Evolutionary conservation across 2,888 invertebrate species (phyloP).

Genomic region (Lasioglossum malachurum): DNA sequence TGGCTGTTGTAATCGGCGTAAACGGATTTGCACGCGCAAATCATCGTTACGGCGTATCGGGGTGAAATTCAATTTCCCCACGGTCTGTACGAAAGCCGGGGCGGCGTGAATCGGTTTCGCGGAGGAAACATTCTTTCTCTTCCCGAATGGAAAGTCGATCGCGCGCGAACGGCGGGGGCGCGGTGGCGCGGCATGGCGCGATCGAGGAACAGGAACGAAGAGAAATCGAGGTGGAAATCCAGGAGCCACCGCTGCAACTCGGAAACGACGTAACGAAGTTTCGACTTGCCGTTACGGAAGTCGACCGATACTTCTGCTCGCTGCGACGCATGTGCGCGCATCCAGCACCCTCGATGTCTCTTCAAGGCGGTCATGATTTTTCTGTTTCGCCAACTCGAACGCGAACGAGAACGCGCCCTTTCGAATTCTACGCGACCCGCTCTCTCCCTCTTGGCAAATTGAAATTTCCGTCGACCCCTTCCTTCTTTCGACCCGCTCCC

Average conservation of each 20-base stretch:
- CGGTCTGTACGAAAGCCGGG: not conserved
- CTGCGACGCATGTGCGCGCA: slow-evolving; percentile 32
- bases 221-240: slow-evolving; percentile 68
- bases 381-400: slow-evolving; percentile 31
- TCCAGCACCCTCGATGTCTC: slow-evolving; percentile 10
- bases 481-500: slow-evolving; percentile 3
- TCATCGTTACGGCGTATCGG: slow-evolving; percentile 61
- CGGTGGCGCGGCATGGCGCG: not conserved
- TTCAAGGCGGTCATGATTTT: slow-evolving; percentile 29
- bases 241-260: slow-evolving; percentile 60
- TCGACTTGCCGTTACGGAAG: slow-evolving; percentile 67
- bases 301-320: slow-evolving; percentile 62
- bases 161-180: slow-evolving; percentile 5
- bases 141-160: slow-evolving; percentile 53
- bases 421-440: slow-evolving; percentile 51
- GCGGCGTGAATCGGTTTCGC: slow-evolving; percentile 30
- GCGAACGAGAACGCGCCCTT: slow-evolving; percentile 25
- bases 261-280: slow-evolving; percentile 73
- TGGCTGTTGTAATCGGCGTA: slow-evolving; percentile 62
- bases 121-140: slow-evolving; percentile 57
- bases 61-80: slow-evolving; percentile 65
- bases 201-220: slow-evolving; percentile 13
- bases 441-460: slow-evolving; percentile 60
- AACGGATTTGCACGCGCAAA: slow-evolving; percentile 68
- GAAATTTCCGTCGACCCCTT: slow-evolving; percentile 64